Evolutionary conservation across 2,888 invertebrate genomes (phyloP).

Genomic region (Thereva unica): DNA sequence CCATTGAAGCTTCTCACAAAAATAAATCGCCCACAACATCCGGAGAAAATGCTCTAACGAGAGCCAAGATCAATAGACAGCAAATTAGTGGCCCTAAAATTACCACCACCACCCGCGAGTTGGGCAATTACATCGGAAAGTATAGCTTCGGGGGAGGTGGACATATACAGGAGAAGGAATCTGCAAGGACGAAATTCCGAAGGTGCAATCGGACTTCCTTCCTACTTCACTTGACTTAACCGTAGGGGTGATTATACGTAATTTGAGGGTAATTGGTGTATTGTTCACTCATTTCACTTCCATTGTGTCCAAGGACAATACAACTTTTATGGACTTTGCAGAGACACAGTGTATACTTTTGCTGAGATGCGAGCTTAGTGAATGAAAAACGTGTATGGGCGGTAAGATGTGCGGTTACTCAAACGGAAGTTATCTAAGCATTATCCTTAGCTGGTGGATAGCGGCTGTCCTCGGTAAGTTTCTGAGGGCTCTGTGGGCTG

Average conservation of each 20-base stretch:
- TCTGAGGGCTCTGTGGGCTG: constrained; percentile 1
- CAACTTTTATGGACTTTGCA: constrained; percentile 21
- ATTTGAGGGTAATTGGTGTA: constrained; percentile 42
- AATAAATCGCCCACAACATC: background rate
- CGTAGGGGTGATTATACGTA: constrained; percentile 34
- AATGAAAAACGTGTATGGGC: constrained; percentile 38
- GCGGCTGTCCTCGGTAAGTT: constrained; percentile 13
- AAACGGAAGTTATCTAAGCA: constrained; percentile 43
- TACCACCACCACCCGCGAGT: constrained; percentile 23
- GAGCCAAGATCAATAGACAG: constrained; percentile 37
- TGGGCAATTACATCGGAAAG: constrained; percentile 15
- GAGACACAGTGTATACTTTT: no score
- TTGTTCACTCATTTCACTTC: constrained; percentile 41
- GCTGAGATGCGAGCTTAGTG: no score
- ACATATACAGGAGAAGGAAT: constrained; percentile 26
- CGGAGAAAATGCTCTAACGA: background rate
- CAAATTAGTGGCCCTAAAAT: constrained; percentile 35
- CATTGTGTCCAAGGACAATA: constrained; percentile 41
- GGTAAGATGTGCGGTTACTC: constrained; percentile 43
- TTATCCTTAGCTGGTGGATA: constrained; percentile 35
- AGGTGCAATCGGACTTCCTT: constrained; percentile 15
- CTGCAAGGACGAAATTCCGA: constrained; percentile 5
- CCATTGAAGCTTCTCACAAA: constrained; percentile 1
- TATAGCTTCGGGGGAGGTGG: constrained; percentile 1
- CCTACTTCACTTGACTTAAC: constrained; percentile 7